Base-by-base conservation (phyloP, 2,888 invertebrate species). In the Sussaba pulchella region DNA sequence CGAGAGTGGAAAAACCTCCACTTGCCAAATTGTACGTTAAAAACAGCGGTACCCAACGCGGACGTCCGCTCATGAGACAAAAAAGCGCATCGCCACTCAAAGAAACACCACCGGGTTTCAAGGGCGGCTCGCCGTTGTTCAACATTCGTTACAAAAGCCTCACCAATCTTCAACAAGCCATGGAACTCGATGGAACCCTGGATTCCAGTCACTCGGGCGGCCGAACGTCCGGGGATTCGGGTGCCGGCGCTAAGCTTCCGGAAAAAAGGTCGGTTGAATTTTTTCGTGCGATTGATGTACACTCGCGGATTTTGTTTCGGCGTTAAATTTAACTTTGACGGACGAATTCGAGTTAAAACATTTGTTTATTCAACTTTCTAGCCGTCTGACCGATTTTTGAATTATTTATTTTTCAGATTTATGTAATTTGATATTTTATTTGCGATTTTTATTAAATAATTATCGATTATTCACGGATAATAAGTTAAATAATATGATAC, bases 151-250 rank as follows among this genome's bases (percentile, higher is more conserved):
- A 92, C 90, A 92, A 92, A 84, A 92, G 92, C 88, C 91, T 96
- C 63, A 96, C 95, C 69, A 96, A 95, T 92, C 94, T 96, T 50
- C 96, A 96, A 87, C 95, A 95, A 91, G 95, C 95, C 14, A 96
- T 93, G 93, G 94, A 92, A 91, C 93, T 96, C 45, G 96, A 96
- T 89, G 97, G 97, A 0, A 97, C 97, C n/a, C 93, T 98, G 83
- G 97, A 97, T 90, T 98, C 97, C 43, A 97, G 97, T 90, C 96
- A 97, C 92, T 97, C 97, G 26, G 97, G 97, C 41, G 97, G 97
- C 0, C 94, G 97, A 71, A 97, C 96, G 4, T 97, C 97, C 10
- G 97, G 97, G 1, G 97, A 97, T 92, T 97, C 97, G 3, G 95
- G 95, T 0, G 95, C 95, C 59, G 95, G 95, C 1, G 95, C 95